A percentile compares a stretch with the other conserved stretches of the same genome.
phyloP scores from a whole-genome alignment of 2,113 vertebrate genomes.

The Megaleporinus macrocephalus region DNA sequence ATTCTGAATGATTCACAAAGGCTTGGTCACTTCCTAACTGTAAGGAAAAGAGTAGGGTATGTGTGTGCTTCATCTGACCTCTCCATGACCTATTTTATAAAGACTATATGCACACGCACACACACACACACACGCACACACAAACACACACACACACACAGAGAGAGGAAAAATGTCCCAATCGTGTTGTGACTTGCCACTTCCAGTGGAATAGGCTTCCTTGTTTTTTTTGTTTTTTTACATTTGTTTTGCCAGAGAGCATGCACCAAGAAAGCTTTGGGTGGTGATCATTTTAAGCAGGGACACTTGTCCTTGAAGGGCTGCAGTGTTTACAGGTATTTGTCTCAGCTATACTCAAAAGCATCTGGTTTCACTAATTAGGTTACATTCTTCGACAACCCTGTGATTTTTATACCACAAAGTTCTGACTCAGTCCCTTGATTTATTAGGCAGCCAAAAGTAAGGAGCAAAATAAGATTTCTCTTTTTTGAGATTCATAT shows the following conservation, averaged over 20 bases:
- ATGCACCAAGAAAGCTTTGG: not conserved
- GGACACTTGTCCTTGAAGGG: not conserved
- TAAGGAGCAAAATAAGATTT: not conserved
- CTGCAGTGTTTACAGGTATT: not conserved
- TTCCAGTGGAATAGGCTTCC: not conserved
- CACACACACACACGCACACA: not conserved
- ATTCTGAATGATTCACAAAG: conserved; percentile 4
- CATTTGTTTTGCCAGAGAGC: not conserved
- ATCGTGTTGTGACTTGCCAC: not conserved
- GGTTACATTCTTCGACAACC: not conserved
- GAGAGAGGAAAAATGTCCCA: not conserved
- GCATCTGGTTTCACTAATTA: not conserved
- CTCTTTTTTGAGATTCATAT: not conserved
- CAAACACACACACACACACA: no score
- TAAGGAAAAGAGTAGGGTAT: not conserved
- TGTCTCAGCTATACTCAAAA: not conserved
- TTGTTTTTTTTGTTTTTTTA: not conserved
- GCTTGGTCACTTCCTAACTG: not conserved
- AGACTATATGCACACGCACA: not conserved
- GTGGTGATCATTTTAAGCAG: not conserved
- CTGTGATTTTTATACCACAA: not conserved
- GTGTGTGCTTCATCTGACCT: not conserved
- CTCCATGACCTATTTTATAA: not conserved
- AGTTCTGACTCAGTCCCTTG: not conserved
- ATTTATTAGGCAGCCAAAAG: not conserved